phyloP scores from a whole-genome alignment of 2,888 invertebrate genomes.

The Anticlea derivata region DNA sequence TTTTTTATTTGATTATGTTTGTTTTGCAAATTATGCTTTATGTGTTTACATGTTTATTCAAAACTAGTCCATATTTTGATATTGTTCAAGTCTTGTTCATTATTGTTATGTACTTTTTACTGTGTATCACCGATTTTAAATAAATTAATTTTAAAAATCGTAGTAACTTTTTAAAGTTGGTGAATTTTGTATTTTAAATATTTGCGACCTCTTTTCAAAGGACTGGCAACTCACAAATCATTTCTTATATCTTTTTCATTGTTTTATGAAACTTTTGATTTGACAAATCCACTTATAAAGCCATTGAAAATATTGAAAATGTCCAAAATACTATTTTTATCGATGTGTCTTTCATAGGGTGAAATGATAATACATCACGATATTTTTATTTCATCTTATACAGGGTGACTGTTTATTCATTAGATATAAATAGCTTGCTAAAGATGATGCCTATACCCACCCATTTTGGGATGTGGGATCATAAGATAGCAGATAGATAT shows the following conservation, averaged over 20 bases:
- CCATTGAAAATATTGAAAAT: constrained; percentile 8
- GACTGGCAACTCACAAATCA: constrained; percentile 7
- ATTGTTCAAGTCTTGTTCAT: constrained; percentile 17
- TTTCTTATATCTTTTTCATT: constrained; percentile 17
- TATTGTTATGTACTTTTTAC: constrained; percentile 1
- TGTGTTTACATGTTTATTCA: constrained; percentile 29
- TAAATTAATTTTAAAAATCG: neutral
- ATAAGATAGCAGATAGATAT: too few species aligned
- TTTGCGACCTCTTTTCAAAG: neutral
- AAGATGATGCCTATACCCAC: too few species aligned
- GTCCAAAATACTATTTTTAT: constrained; percentile 7
- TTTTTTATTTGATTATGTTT: constrained; percentile 31
- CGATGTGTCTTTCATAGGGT: constrained; percentile 14
- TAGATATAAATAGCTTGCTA: neutral
- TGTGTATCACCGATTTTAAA: constrained; percentile 17
- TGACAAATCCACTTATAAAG: neutral
- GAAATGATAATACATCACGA: constrained; percentile 15
- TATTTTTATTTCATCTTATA: constrained; percentile 33
- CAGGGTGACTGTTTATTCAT: constrained; percentile 30
- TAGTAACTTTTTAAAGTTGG: neutral
- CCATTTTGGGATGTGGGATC: too few species aligned
- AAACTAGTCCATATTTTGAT: constrained; percentile 15
- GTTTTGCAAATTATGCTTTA: constrained; percentile 37
- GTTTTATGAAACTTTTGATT: neutral
- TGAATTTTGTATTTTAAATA: constrained; percentile 5